phyloP scores from a whole-genome alignment of 2,113 vertebrate species.

The Micromys minutus region DNA sequence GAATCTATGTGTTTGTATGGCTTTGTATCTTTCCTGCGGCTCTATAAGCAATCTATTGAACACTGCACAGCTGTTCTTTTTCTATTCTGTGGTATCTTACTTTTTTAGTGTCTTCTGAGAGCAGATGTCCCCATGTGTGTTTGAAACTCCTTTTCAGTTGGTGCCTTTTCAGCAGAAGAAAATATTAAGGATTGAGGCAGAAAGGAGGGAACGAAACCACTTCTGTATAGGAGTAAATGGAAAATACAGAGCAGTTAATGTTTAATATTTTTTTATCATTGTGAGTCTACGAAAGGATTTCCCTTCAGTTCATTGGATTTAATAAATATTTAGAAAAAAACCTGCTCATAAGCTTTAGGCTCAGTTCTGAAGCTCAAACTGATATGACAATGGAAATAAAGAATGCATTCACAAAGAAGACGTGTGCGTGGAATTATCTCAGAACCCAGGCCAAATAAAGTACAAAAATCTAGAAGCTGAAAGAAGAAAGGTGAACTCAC shows the following conservation, averaged over 20 bases:
- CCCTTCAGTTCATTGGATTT: slow-evolving; percentile 20
- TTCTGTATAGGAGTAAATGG: neutral
- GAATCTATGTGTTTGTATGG: neutral
- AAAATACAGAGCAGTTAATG: slow-evolving; percentile 6
- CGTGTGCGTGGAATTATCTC: neutral
- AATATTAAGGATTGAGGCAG: neutral
- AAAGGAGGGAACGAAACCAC: neutral
- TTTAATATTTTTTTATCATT: neutral
- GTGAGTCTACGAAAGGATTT: neutral
- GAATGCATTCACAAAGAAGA: neutral
- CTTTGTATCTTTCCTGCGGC: slow-evolving; percentile 38
- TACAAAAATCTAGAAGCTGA: neutral
- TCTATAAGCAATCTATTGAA: slow-evolving; percentile 63
- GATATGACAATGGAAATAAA: slow-evolving; percentile 50
- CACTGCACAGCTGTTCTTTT: slow-evolving; percentile 84
- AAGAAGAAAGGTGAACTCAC: slow-evolving; percentile 23
- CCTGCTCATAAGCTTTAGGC: neutral
- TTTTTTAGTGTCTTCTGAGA: slow-evolving; percentile 85
- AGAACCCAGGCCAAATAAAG: slow-evolving; percentile 4
- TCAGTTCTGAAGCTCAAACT: neutral
- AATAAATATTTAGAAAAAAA: slow-evolving; percentile 44
- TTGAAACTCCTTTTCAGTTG: slow-evolving; percentile 66
- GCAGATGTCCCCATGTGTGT: slow-evolving; percentile 84
- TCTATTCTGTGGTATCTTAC: slow-evolving; percentile 80
- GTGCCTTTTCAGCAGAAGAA: slow-evolving; percentile 58